Evolutionary conservation across 2,113 vertebrate genomes (phyloP).

Genomic region (Ibidorhyncha struthersii): DNA sequence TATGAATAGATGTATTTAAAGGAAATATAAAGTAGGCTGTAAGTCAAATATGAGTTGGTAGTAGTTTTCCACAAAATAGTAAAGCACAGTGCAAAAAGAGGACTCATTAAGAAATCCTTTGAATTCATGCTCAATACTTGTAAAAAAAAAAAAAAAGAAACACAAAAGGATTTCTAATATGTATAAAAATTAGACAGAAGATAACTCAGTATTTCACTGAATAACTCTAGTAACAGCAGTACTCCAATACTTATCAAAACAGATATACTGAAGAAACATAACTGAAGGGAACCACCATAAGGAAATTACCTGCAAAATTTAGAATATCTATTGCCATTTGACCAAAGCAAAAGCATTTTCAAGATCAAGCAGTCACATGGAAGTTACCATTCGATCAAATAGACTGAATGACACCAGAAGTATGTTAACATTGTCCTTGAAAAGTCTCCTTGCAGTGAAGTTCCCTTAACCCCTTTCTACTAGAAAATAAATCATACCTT

Average conservation of each 20-base stretch:
- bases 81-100: neutral
- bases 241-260: neutral
- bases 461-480: neutral
- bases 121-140: neutral
- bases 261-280: neutral
- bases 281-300: neutral
- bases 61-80: neutral
- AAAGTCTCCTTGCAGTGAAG: neutral
- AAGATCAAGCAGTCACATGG: neutral
- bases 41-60: neutral
- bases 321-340: neutral
- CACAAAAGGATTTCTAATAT: accelerated
- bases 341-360: neutral
- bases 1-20: neutral
- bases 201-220: neutral
- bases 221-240: neutral
- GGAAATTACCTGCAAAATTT: neutral
- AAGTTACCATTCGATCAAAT: neutral
- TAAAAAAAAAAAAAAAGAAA: neutral
- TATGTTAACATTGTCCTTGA: neutral
- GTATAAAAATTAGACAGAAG: neutral
- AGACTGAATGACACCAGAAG: neutral
- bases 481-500: neutral
- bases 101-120: neutral
- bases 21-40: neutral